Percentiles rank a stretch among this genome's conserved stretches.
Conservation (phyloP, 2,113 vertebrate genomes). For the Hyperoodon ampullatus region DNA sequence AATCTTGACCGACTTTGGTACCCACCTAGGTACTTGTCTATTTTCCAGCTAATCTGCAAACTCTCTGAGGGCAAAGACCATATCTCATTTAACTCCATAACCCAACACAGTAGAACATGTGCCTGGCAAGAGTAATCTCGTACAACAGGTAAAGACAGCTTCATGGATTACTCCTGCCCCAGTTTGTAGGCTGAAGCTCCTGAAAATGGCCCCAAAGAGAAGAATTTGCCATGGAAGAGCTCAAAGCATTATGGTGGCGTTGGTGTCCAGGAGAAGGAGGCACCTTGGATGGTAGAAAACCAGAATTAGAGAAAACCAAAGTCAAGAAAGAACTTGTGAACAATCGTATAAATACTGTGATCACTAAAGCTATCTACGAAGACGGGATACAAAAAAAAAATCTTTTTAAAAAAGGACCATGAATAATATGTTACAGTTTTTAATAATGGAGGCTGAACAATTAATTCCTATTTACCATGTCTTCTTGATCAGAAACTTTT, state of each 20-base stretch:
- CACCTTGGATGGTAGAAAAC: neutral
- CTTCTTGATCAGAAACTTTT: neutral
- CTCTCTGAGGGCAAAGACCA: neutral
- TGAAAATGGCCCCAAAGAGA: neutral
- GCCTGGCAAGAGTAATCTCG: neutral
- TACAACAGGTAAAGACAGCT: neutral
- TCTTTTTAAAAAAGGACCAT: neutral
- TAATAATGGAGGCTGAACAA: neutral
- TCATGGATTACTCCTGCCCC: neutral
- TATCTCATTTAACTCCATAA: neutral
- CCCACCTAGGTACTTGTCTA: neutral
- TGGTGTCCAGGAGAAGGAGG: too few species aligned
- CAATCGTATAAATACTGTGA: neutral
- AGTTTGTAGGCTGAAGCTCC: neutral
- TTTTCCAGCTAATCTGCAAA: neutral
- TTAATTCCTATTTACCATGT: neutral
- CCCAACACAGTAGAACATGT: neutral
- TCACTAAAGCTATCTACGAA: conserved; percentile 12
- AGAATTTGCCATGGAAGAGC: neutral
- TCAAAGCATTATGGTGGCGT: neutral
- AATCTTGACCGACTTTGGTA: neutral
- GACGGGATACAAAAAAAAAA: neutral
- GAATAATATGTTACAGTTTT: neutral
- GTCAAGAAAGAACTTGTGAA: neutral
- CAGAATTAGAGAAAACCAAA: neutral